phyloP scores from a whole-genome alignment of 2,888 invertebrate genomes.

The Leptinotarsa haldemani region DNA sequence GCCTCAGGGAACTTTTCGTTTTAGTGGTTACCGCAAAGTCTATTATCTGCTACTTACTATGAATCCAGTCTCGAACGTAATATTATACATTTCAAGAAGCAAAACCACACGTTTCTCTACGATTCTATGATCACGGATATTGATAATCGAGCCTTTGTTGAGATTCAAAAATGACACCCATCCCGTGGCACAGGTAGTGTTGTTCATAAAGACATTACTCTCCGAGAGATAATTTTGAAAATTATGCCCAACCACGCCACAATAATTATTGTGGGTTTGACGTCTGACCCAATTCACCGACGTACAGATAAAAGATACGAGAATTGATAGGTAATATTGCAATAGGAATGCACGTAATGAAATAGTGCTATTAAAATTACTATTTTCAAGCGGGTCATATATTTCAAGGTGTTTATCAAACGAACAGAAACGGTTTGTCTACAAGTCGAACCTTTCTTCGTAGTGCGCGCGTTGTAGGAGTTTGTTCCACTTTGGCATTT shows the following conservation, averaged over 20 bases:
- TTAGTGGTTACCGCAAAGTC: constrained; percentile 7
- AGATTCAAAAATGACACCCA: constrained; percentile 10
- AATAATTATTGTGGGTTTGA: constrained; percentile 40
- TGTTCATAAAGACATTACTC: constrained; percentile 21
- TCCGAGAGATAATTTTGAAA: constrained; percentile 19
- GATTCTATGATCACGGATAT: constrained; percentile 7
- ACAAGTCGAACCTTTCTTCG: constrained; percentile 39
- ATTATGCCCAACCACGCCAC: constrained; percentile 12
- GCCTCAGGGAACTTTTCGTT: background rate
- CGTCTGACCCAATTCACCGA: constrained; percentile 38
- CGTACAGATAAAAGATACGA: constrained; percentile 39
- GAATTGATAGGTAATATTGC: constrained; percentile 41
- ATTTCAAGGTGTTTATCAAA: constrained; percentile 46
- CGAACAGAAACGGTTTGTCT: constrained; percentile 33
- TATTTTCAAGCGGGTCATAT: constrained; percentile 39
- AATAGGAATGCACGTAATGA: constrained; percentile 40
- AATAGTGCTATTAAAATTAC: constrained; percentile 43
- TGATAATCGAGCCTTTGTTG: constrained; percentile 5
- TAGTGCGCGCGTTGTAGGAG: constrained; percentile 49
- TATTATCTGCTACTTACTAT: constrained; percentile 12
- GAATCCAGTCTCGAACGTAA: constrained; percentile 9
- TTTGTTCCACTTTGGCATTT: constrained; percentile 55
- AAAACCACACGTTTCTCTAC: background rate
- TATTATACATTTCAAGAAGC: constrained; percentile 15
- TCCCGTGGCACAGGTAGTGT: constrained; percentile 6